Conservation (phyloP, 2,888 invertebrate species). For the Drosophila ustulata region DNA sequence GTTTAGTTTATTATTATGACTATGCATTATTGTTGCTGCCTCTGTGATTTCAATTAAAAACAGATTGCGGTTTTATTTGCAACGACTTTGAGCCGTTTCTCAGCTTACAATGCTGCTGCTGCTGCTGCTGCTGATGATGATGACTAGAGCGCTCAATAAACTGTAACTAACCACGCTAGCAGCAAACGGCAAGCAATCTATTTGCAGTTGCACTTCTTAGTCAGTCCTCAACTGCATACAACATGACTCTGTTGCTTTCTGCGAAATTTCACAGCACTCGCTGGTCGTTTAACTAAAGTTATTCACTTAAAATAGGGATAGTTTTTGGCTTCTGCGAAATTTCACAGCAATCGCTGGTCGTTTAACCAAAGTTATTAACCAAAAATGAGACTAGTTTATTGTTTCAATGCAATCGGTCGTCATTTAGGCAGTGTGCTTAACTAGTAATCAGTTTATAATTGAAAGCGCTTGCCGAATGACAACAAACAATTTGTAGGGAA, state of each 20-base stretch:
- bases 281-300: not conserved
- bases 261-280: not conserved
- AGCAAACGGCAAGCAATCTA: not conserved
- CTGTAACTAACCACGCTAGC: constrained; percentile 7
- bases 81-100: constrained; percentile 77
- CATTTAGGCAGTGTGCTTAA: not conserved
- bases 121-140: constrained; percentile 19
- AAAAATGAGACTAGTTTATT: not conserved
- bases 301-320: not conserved
- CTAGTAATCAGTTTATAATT: not conserved
- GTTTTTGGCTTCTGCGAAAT: no score
- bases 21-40: not conserved
- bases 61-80: constrained; percentile 69
- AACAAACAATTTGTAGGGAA: not conserved
- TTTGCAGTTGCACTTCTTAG: not conserved
- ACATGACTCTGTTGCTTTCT: no score
- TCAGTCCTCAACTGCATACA: not conserved
- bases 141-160: constrained; percentile 10
- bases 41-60: constrained; percentile 67
- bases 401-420: constrained; percentile 11
- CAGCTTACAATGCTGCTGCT: constrained; percentile 56
- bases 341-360: not conserved
- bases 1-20: not conserved
- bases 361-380: not conserved
- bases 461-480: constrained; percentile 2